These are phyloP conservation scores for Epirrhoe tristata DNA, from an alignment of 2,888 invertebrate species.

Conservation along the genomic window DNA sequence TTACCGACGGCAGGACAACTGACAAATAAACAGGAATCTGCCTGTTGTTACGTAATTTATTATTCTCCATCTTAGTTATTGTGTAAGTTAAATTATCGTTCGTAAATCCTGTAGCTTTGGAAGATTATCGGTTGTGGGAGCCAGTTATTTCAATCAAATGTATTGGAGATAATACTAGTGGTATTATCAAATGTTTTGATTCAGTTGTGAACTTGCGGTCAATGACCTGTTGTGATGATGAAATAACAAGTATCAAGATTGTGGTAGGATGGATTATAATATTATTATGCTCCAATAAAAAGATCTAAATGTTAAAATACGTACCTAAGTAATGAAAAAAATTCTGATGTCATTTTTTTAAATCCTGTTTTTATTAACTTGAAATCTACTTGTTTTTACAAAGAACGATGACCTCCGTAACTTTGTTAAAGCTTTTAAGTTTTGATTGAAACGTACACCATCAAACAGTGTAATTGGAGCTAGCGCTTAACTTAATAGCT, in stretches of 20 bases:
- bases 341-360: too few species aligned
- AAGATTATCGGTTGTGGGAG: slow-evolving; percentile 30
- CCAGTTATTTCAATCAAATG: slow-evolving; percentile 27
- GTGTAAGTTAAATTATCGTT: slow-evolving; percentile 51
- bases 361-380: not conserved
- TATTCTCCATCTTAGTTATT: slow-evolving; percentile 56
- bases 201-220: not conserved
- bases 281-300: too few species aligned
- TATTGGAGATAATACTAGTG: slow-evolving; percentile 3
- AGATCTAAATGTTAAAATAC: too few species aligned
- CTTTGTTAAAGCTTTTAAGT: not conserved
- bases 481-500: slow-evolving; percentile 31
- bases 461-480: slow-evolving; percentile 27
- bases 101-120: slow-evolving; percentile 32
- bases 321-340: too few species aligned
- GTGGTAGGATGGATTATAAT: too few species aligned
- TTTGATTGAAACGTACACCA: slow-evolving; percentile 26
- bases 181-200: slow-evolving; percentile 6
- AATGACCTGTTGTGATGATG: not conserved
- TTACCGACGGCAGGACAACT: slow-evolving; percentile 71
- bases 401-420: not conserved
- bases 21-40: slow-evolving; percentile 77
- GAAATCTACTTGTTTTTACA: not conserved
- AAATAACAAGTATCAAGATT: not conserved
- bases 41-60: slow-evolving; percentile 76